phyloP scores from a whole-genome alignment of 2,797 vertebrate genomes.

The Orestias chungarensis region DNA sequence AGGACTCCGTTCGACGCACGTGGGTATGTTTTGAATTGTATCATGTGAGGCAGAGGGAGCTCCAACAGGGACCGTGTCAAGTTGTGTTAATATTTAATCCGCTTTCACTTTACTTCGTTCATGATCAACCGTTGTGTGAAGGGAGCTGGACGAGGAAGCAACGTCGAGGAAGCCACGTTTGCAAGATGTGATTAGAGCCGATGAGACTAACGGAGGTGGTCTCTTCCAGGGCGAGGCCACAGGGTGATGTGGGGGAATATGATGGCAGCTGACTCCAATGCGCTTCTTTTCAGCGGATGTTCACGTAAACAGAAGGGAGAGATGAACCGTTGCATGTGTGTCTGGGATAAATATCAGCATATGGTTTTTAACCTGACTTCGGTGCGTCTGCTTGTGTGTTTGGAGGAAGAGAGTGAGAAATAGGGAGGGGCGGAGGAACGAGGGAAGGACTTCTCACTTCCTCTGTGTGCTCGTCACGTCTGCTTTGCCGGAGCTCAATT shows the following conservation, averaged over 20 bases:
- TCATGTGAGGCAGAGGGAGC: slow-evolving; percentile 82
- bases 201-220: slow-evolving; percentile 32
- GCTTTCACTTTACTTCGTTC: slow-evolving; percentile 71
- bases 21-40: slow-evolving; percentile 94
- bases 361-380: slow-evolving; percentile 2
- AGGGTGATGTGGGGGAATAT: slow-evolving; percentile 27
- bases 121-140: slow-evolving; percentile 63
- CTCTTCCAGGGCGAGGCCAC: slow-evolving; percentile 24
- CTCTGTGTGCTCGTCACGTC: slow-evolving; percentile 82
- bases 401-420: slow-evolving; percentile 15
- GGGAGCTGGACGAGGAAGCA: slow-evolving; percentile 39
- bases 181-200: slow-evolving; percentile 50
- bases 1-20: slow-evolving; percentile 86
- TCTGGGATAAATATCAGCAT: slow-evolving; percentile 14
- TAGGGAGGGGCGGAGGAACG: slow-evolving; percentile 30
- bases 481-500: slow-evolving; percentile 81
- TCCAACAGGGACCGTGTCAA: slow-evolving; percentile 79
- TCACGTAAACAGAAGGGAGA: slow-evolving; percentile 52
- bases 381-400: slow-evolving; percentile 16
- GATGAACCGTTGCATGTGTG: not conserved
- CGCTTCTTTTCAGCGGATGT: slow-evolving; percentile 63
- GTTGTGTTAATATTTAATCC: slow-evolving; percentile 91
- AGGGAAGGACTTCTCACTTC: slow-evolving; percentile 52
- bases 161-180: slow-evolving; percentile 48
- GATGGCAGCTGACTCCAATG: slow-evolving; percentile 56